Percentiles rank a stretch among this genome's conserved stretches.
These are phyloP conservation scores for Drosophila dunni DNA, from an alignment of 1,140 invertebrate species.

Conservation along the genomic window DNA sequence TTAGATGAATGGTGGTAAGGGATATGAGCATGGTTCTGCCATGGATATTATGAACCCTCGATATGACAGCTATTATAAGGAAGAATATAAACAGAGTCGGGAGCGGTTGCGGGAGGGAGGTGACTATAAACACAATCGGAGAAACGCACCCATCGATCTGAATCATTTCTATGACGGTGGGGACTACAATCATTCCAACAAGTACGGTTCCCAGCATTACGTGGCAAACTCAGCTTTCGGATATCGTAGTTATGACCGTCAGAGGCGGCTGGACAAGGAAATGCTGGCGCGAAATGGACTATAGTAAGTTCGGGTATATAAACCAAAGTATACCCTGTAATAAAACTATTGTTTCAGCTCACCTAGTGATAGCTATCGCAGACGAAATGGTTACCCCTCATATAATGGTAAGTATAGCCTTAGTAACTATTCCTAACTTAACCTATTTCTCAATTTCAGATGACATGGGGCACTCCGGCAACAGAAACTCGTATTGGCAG, in stretches of 20 bases:
- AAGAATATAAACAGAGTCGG: background rate
- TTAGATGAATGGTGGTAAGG: conserved; percentile 9
- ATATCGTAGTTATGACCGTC: conserved; percentile 31
- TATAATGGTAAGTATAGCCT: background rate
- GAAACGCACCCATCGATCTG: background rate
- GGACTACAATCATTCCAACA: background rate
- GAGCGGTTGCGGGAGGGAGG: background rate
- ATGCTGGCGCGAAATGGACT: conserved; percentile 57
- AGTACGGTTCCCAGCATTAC: background rate
- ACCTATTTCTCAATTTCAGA: background rate
- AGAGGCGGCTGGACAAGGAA: conserved; percentile 32
- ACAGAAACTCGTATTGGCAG: background rate
- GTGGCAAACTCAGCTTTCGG: conserved; percentile 10
- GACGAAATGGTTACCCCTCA: background rate
- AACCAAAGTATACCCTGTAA: background rate
- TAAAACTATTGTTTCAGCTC: conserved; percentile 1
- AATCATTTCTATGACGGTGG: conserved; percentile 13
- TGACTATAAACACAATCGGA: background rate
- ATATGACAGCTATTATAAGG: conserved; percentile 12
- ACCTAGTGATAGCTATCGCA: background rate
- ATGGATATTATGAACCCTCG: background rate
- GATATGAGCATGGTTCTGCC: background rate
- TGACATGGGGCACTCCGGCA: background rate
- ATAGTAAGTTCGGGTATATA: conserved; percentile 28
- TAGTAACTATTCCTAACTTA: background rate